A percentile compares a stretch with the other conserved stretches of the same genome.
These are phyloP conservation scores for Ischnus inquisitorius DNA, from an alignment of 2,888 invertebrate genomes.

Conservation along the genomic window DNA sequence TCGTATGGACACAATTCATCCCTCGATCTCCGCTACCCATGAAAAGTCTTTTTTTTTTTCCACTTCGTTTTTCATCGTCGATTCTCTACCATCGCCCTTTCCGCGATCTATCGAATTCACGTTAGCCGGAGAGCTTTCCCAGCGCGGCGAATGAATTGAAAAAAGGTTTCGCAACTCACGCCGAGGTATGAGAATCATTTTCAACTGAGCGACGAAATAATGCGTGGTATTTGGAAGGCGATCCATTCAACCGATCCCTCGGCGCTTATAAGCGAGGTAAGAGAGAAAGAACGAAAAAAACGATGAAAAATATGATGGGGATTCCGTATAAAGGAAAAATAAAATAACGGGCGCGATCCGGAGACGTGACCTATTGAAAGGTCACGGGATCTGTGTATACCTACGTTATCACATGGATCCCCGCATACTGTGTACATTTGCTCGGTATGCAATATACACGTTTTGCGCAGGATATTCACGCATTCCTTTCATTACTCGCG, in stretches of 20 bases:
- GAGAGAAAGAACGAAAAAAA: constrained; percentile 6
- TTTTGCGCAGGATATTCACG: constrained; percentile 33
- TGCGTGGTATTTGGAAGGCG: constrained; percentile 23
- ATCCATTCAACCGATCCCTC: constrained; percentile 24
- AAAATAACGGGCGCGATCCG: constrained; percentile 28
- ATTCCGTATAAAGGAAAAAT: constrained; percentile 25
- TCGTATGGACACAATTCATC: neutral
- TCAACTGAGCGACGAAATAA: constrained; percentile 8
- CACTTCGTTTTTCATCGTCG: no score
- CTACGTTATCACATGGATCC: constrained; percentile 1
- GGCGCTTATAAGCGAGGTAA: neutral
- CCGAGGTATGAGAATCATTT: constrained; percentile 30
- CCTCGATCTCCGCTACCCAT: neutral
- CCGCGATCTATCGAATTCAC: neutral
- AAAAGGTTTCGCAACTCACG: neutral
- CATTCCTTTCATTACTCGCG: neutral
- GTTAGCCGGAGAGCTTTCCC: neutral
- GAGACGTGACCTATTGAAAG: constrained; percentile 57
- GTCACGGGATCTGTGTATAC: constrained; percentile 43
- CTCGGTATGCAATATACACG: neutral
- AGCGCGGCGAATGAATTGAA: neutral
- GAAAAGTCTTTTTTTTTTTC: neutral
- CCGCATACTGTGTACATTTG: neutral
- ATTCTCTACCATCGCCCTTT: neutral
- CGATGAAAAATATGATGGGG: neutral